Evolutionary conservation across 2,888 invertebrate genomes (phyloP), one percentile per base, ranked within the genome.

Genomic region (Bugulina stolonifera): DNA sequence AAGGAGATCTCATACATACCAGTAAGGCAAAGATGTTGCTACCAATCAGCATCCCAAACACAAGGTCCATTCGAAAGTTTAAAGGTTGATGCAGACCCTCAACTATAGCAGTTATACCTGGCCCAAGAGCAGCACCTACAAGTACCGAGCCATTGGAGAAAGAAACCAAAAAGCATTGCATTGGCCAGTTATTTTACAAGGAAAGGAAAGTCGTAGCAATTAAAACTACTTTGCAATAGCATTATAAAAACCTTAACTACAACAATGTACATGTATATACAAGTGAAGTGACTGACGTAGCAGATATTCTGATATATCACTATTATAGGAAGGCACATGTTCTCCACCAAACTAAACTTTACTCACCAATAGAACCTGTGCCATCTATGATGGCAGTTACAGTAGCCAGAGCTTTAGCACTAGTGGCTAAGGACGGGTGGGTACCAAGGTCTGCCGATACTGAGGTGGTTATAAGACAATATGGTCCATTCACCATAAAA

Each of bases 311-410:
- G n/a, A n/a, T n/a, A n/a, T n/a, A n/a, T n/a, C n/a, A n/a, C n/a
- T n/a, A n/a, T n/a, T n/a, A n/a, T n/a, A n/a, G n/a, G n/a, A n/a
- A n/a, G n/a, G n/a, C n/a, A n/a, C n/a, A n/a, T n/a, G n/a, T n/a
- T n/a, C n/a, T n/a, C n/a, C n/a, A n/a, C n/a, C n/a, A n/a, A n/a
- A n/a, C n/a, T n/a, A n/a, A n/a, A n/a, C n/a, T n/a, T 43, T 43
- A 64, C 78, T 73, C 58, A 81, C 91, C 93, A 73, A 93, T 89
- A 74, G 93, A 93, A 5, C 97, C 96, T 0, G 96, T 96, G 69
- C 97, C 97, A 85, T 97, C 97, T 69, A 97, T 96, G 78, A 97
- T 95, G 29, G 96, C 94, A 0, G 96, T 94, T n/a, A 97, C 96
- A 0, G 97, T 97, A 5, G 97, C 95, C 73, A 97, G 84, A 2